Base-by-base conservation (phyloP, 2,888 invertebrate species). In the Eupithecia abbreviata region DNA sequence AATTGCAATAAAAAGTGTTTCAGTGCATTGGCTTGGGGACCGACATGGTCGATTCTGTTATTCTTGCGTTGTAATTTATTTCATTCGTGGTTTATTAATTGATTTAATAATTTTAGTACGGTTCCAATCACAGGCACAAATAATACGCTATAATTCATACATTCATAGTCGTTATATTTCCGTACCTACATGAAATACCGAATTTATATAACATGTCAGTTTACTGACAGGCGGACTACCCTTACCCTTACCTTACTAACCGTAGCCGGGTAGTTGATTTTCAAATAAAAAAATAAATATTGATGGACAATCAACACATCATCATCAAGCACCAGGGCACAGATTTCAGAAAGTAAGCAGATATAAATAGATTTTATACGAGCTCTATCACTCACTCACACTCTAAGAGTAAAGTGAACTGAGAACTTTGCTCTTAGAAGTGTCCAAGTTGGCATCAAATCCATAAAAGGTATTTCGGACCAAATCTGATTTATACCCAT, bases 401-500 rank as follows among this genome's bases (percentile, higher is more conserved):
- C 30, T 30, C 30, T 30, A 30, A 30, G 30, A 30, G 30, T 30
- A 30, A 30, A 43, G 7, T 4, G 4, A 43, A 47, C n/a, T n/a
- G n/a, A n/a, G n/a, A n/a, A 62, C 18, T 62, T 18, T 58, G 12
- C 9, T 30, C 13, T 42, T 7, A 3, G 15, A 42, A 66, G 15
- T 42, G 15, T 66, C 6, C 2, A 42, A 5, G 67, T 15, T n/a
- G n/a, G n/a, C 41, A 43, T 66, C 7, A 58, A 55, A 30, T 45
- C 45, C 51, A 69, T 51, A 69, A 73, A 71, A 45, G 69, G 69
- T 69, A 75, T 75, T 65, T 43, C 15, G 4, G 5, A 18, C 51
- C 13, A 58, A 71, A 55, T 51, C 66, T 71, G 49, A 75, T 77
- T 77, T 71, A 75, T 51, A 70, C 49, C 49, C 62, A 67, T 71